Conservation (phyloP, 2,797 vertebrate species). For the Rhinogobio ventralis region DNA sequence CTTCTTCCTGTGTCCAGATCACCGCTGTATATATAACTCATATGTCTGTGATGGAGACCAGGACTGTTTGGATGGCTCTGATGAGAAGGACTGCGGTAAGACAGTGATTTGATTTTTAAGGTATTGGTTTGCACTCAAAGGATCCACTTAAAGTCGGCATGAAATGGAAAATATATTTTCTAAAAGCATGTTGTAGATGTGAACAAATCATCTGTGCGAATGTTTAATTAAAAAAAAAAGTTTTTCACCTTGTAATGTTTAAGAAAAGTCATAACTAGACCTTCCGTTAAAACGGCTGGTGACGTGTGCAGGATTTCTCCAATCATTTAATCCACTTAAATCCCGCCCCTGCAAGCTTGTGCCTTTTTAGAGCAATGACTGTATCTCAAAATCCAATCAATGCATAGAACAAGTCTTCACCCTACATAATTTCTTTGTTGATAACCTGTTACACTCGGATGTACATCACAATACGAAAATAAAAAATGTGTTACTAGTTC, state of each 20-base stretch:
- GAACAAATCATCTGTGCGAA: neutral
- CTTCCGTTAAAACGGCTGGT: neutral
- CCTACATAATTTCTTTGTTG: neutral
- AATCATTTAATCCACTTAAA: neutral
- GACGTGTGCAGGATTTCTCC: neutral
- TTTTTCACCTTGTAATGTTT: neutral
- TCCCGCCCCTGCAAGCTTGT: too few species aligned
- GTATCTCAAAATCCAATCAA: neutral
- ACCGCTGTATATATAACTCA: slow-evolving; percentile 84
- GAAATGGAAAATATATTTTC: neutral
- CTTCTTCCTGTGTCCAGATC: slow-evolving; percentile 89
- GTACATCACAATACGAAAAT: neutral
- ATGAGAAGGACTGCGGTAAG: slow-evolving; percentile 89
- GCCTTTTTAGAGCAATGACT: neutral
- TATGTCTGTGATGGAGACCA: slow-evolving; percentile 90
- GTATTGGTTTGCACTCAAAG: neutral
- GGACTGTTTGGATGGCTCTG: slow-evolving; percentile 91
- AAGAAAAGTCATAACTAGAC: neutral
- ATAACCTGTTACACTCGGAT: neutral
- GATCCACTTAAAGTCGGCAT: neutral
- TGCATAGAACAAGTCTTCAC: neutral
- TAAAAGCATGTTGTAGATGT: neutral
- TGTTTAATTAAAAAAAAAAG: neutral
- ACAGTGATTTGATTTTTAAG: neutral
- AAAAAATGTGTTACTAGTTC: neutral